These are phyloP conservation scores for Hyperopisus bebe DNA, from an alignment of 2,113 vertebrate genomes.

Conservation along the genomic window DNA sequence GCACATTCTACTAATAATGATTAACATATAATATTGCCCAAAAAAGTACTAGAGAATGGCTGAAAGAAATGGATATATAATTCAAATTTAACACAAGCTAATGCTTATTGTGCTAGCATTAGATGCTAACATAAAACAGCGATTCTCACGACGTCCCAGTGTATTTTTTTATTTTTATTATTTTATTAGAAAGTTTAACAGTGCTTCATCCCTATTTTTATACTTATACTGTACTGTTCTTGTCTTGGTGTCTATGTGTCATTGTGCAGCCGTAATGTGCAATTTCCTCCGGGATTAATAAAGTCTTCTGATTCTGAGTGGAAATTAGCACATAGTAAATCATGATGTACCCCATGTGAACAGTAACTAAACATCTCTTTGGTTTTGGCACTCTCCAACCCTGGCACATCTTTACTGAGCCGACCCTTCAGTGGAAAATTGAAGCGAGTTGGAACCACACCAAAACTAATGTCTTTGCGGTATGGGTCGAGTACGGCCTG, in stretches of 20 bases:
- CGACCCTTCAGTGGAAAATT: background rate
- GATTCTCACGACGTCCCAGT: background rate
- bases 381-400: background rate
- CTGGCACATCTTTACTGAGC: background rate
- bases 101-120: background rate
- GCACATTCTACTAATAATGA: background rate
- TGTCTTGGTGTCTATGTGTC: too few relatives aligned
- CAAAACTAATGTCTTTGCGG: background rate
- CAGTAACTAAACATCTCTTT: background rate
- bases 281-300: too few relatives aligned
- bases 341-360: background rate
- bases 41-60: background rate
- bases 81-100: background rate
- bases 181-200: too few relatives aligned
- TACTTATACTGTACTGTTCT: too few relatives aligned
- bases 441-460: background rate
- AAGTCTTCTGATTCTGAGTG: too few relatives aligned
- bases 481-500: background rate
- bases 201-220: too few relatives aligned
- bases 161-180: too few relatives aligned
- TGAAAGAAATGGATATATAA: background rate
- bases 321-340: background rate
- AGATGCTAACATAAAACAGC: background rate
- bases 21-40: background rate
- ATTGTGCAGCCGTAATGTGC: too few relatives aligned